phyloP scores from a whole-genome alignment of 2,113 vertebrate species.

The Sebastes fasciatus region DNA sequence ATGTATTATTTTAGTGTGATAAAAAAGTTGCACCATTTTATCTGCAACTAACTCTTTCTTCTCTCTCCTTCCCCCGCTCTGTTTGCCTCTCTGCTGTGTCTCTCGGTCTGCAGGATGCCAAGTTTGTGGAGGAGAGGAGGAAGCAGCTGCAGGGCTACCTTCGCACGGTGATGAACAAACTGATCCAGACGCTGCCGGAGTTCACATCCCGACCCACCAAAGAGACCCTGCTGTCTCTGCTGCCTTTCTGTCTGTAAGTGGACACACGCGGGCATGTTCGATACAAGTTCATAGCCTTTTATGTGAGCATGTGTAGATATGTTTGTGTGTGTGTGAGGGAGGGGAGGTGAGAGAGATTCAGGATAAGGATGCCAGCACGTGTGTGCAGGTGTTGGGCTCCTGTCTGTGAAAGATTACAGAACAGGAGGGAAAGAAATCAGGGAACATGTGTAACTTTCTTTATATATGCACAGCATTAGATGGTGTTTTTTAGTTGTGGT shows the following conservation, averaged over 20 bases:
- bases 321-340: constrained; percentile 11
- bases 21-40: neutral
- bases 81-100: neutral
- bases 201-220: constrained; percentile 92
- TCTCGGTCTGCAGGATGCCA: constrained; percentile 89
- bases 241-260: constrained; percentile 97
- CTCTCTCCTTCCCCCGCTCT: constrained; percentile 6
- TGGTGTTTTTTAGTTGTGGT: neutral
- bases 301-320: neutral
- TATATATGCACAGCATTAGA: neutral
- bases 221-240: constrained; percentile 91
- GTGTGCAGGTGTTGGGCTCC: constrained; percentile 2
- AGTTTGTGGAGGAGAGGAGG: constrained; percentile 96
- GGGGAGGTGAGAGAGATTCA: neutral
- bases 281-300: neutral
- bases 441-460: neutral
- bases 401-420: constrained; percentile 15
- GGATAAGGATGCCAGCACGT: neutral
- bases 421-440: neutral
- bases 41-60: neutral
- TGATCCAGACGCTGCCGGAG: constrained; percentile 94
- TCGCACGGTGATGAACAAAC: constrained; percentile 96
- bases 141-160: constrained; percentile 97
- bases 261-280: constrained; percentile 28
- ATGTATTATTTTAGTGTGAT: neutral